These are phyloP conservation scores for Exephanes ischioxanthus DNA, from an alignment of 2,888 invertebrate genomes.

Conservation along the genomic window DNA sequence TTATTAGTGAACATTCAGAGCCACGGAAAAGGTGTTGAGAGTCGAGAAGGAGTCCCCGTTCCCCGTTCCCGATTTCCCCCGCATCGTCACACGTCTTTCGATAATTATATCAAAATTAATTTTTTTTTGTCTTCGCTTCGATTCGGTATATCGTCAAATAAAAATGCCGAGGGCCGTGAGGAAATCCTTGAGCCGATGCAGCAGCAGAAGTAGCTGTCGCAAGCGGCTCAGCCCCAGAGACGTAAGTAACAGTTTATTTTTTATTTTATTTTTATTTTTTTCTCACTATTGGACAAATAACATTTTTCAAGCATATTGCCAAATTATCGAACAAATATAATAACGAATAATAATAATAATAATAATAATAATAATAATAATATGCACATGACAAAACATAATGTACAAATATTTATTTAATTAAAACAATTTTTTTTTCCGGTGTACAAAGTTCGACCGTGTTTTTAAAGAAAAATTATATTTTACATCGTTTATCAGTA, in stretches of 20 bases:
- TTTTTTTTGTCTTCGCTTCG: not conserved
- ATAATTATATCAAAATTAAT: not conserved
- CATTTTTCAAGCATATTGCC: no score
- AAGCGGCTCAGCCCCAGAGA: slow-evolving; percentile 10
- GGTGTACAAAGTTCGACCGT: no score
- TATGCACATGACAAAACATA: no score
- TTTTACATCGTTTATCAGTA: not conserved
- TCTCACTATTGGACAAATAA: not conserved
- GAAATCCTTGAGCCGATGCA: slow-evolving; percentile 27
- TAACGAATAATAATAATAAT: not conserved
- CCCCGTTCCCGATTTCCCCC: not conserved
- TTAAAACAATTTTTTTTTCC: no score
- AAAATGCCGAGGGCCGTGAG: slow-evolving; percentile 33
- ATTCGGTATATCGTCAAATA: not conserved
- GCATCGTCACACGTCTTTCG: not conserved
- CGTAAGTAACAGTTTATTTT: slow-evolving; percentile 32
- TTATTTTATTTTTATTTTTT: not conserved
- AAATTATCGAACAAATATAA: no score
- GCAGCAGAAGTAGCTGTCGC: slow-evolving; percentile 23
- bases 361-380: no score
- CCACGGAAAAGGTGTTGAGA: not conserved
- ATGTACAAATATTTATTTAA: no score
- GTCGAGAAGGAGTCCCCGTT: not conserved
- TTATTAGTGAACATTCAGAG: slow-evolving; percentile 33
- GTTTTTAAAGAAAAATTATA: no score